A percentile compares a stretch with the other conserved stretches of the same genome.
These are phyloP conservation scores for Gymnosoma rotundatum DNA, from an alignment of 2,888 invertebrate species.

Conservation along the genomic window DNA sequence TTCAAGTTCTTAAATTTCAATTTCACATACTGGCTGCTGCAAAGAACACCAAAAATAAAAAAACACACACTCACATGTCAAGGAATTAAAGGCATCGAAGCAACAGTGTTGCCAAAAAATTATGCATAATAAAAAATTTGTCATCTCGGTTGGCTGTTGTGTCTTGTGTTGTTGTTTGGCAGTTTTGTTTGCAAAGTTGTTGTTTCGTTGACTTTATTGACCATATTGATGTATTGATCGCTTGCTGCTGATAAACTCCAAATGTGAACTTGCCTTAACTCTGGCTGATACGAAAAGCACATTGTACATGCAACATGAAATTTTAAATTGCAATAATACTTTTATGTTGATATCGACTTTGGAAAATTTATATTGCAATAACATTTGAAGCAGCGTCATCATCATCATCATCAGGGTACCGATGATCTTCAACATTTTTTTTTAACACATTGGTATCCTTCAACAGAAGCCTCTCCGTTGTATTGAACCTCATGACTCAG, in stretches of 20 bases:
- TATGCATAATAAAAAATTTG: slow-evolving; percentile 68
- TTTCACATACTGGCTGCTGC: slow-evolving; percentile 54
- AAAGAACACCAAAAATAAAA: slow-evolving; percentile 11
- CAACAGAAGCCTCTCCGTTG: slow-evolving; percentile 61
- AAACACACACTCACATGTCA: not conserved
- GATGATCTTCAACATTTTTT: slow-evolving; percentile 21
- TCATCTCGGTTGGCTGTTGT: slow-evolving; percentile 52
- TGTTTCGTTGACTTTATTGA: slow-evolving; percentile 73
- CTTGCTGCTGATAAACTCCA: slow-evolving; percentile 72
- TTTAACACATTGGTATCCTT: slow-evolving; percentile 34
- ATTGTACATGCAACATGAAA: slow-evolving; percentile 58
- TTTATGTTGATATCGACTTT: slow-evolving; percentile 55
- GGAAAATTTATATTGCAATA: slow-evolving; percentile 58
- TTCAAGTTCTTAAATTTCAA: slow-evolving; percentile 72
- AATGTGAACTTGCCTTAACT: slow-evolving; percentile 67
- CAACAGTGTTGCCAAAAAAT: slow-evolving; percentile 67
- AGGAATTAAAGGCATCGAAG: slow-evolving; percentile 32
- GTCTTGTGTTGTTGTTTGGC: slow-evolving; percentile 41
- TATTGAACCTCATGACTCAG: slow-evolving; percentile 61
- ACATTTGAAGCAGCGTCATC: not conserved
- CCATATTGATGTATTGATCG: slow-evolving; percentile 75
- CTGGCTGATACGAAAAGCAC: slow-evolving; percentile 17
- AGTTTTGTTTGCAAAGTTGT: slow-evolving; percentile 35
- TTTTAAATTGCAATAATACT: slow-evolving; percentile 51
- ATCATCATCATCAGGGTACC: slow-evolving; percentile 15